These are phyloP conservation scores for Phylloscopus trochilus DNA, from an alignment of 2,113 vertebrate species.

Conservation along the genomic window DNA sequence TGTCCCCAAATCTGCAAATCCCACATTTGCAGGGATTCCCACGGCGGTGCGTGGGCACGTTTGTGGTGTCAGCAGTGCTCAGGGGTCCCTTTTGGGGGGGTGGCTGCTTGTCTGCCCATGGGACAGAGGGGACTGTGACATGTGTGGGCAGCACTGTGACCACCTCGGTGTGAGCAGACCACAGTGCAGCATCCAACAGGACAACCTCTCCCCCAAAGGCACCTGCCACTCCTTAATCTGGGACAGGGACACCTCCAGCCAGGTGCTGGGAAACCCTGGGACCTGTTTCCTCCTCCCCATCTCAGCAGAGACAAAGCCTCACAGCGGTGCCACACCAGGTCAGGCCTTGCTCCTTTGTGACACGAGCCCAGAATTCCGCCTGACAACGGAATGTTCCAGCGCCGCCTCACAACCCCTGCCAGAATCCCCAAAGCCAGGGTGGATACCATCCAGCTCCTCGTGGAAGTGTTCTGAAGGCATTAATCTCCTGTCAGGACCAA, in stretches of 20 bases:
- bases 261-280: not conserved
- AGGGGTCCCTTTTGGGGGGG: not conserved
- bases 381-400: not conserved
- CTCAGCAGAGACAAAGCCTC: not conserved
- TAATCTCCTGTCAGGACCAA: not conserved
- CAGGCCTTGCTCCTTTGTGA: not conserved
- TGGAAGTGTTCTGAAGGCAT: not conserved
- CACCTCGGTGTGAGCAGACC: not conserved
- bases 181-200: rapidly evolving
- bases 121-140: not conserved
- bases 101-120: not conserved
- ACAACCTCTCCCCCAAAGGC: rapidly evolving
- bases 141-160: not conserved
- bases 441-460: not conserved
- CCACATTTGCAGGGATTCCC: not conserved
- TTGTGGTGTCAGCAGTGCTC: not conserved
- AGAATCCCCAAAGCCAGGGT: not conserved
- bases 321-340: rapidly evolving
- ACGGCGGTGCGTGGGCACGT: not conserved
- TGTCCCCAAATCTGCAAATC: not conserved
- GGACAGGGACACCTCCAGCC: not conserved
- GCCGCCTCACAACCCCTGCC: not conserved
- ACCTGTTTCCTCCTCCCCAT: not conserved
- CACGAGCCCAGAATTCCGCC: not conserved
- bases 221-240: not conserved